phyloP scores from a whole-genome alignment of 2,888 invertebrate genomes.

The Ectropis crepuscularia region DNA sequence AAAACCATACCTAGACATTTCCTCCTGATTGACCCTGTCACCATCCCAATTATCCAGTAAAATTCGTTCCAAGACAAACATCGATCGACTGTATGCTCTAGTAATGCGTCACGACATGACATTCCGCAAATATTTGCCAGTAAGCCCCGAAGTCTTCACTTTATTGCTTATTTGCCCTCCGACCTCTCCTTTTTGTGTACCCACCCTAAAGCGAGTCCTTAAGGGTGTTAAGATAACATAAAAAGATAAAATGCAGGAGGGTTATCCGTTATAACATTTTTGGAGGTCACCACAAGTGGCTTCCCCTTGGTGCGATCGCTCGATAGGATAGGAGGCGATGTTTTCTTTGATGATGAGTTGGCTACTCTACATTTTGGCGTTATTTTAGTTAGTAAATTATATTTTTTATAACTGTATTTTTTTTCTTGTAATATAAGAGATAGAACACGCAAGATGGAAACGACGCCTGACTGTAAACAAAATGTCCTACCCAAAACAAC shows the following conservation, averaged over 20 bases:
- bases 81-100: slow-evolving; percentile 42
- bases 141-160: slow-evolving; percentile 48
- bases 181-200: slow-evolving; percentile 46
- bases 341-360: slow-evolving; percentile 12
- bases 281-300: slow-evolving; percentile 36
- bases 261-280: slow-evolving; percentile 41
- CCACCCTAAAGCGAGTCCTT: slow-evolving; percentile 34
- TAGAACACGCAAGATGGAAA: too few relatives aligned
- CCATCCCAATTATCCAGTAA: slow-evolving; percentile 41
- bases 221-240: slow-evolving; percentile 39
- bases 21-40: too few relatives aligned
- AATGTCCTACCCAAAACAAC: too few relatives aligned
- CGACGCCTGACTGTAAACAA: too few relatives aligned
- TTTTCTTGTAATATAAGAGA: too few relatives aligned
- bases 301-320: slow-evolving; percentile 26
- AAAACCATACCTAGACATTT: too few relatives aligned
- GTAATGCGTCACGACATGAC: slow-evolving; percentile 55
- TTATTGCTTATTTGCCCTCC: slow-evolving; percentile 59
- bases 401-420: background rate
- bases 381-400: background rate
- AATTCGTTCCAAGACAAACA: slow-evolving; percentile 44
- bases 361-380: background rate
- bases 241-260: slow-evolving; percentile 43
- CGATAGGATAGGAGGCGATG: slow-evolving; percentile 29
- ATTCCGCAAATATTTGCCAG: slow-evolving; percentile 60